phyloP scores from a whole-genome alignment of 2,797 vertebrate genomes.

The Tadarida brasiliensis region DNA sequence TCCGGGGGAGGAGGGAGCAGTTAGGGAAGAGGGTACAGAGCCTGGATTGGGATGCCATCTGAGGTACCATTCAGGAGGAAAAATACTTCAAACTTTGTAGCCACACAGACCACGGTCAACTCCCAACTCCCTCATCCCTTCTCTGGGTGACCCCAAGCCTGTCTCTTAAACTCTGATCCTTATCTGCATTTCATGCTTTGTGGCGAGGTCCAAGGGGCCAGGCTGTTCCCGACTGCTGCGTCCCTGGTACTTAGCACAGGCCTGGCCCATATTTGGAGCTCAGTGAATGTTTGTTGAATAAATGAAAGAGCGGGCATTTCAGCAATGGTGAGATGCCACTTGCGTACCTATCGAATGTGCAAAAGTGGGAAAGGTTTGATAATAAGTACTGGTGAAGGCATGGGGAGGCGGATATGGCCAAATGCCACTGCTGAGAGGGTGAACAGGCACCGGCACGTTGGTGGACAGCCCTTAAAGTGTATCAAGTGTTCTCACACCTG shows the following conservation, averaged over 20 bases:
- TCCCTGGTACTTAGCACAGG: neutral
- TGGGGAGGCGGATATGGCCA: fast-evolving
- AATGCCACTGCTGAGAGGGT: neutral
- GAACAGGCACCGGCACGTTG: fast-evolving
- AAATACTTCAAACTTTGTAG: neutral
- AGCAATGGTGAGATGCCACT: neutral
- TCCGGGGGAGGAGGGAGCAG: neutral
- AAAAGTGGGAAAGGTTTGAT: neutral
- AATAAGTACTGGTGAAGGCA: no score
- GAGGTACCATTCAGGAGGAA: neutral
- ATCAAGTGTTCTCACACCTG: neutral
- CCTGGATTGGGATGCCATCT: neutral
- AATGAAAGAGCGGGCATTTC: neutral
- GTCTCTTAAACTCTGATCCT: conserved; percentile 62
- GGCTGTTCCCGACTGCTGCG: no score
- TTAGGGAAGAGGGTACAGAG: neutral
- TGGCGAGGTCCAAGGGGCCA: neutral
- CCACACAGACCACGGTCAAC: conserved; percentile 33
- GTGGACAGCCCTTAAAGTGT: neutral
- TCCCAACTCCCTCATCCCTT: conserved; percentile 53
- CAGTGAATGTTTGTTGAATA: neutral
- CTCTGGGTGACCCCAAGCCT: conserved; percentile 37
- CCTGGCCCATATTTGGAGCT: neutral
- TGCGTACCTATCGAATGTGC: neutral
- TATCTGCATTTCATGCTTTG: neutral